These are phyloP conservation scores for Morbakka virulenta DNA, from an alignment of 30 jellyfish, hydroid and myxozoan genomes.

Conservation along the genomic window DNA sequence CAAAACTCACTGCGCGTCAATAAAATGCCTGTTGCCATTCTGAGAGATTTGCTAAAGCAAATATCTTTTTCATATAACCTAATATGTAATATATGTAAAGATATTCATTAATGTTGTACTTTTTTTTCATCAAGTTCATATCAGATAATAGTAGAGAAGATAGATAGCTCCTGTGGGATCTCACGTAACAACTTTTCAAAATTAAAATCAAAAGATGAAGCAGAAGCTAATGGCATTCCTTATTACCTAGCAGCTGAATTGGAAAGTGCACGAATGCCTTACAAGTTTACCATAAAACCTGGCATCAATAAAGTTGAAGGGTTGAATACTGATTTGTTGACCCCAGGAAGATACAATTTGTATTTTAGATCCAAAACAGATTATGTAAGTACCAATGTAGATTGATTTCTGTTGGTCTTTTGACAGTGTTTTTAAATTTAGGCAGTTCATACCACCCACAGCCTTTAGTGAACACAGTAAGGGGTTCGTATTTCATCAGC, in stretches of 20 bases:
- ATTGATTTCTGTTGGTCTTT: no score
- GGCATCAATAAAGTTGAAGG: conserved; percentile 44
- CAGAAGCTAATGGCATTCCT: conserved; percentile 4
- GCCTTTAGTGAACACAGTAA: no score
- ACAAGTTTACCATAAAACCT: conserved; percentile 16
- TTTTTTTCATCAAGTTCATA: conserved; percentile 20
- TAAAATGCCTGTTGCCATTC: no score
- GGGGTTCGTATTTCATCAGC: no score
- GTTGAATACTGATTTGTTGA: conserved; percentile 3
- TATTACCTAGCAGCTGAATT: conserved; percentile 34
- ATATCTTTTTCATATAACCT: no score
- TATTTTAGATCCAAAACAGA: conserved; percentile 32
- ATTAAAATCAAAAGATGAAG: conserved; percentile 26
- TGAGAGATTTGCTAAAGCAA: no score
- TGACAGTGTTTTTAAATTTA: no score
- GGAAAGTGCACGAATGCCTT: background rate
- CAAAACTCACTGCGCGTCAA: no score
- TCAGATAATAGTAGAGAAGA: conserved; percentile 46
- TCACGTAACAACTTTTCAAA: conserved; percentile 13
- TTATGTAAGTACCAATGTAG: background rate
- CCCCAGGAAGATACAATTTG: conserved; percentile 58
- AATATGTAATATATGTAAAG: no score
- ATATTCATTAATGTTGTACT: no score
- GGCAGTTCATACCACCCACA: no score
- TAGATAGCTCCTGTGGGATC: background rate